Evolutionary conservation across 1,140 invertebrate species (phyloP), one percentile per base, ranked within the genome.

Genomic region (Aphaenogaster floridana): DNA sequence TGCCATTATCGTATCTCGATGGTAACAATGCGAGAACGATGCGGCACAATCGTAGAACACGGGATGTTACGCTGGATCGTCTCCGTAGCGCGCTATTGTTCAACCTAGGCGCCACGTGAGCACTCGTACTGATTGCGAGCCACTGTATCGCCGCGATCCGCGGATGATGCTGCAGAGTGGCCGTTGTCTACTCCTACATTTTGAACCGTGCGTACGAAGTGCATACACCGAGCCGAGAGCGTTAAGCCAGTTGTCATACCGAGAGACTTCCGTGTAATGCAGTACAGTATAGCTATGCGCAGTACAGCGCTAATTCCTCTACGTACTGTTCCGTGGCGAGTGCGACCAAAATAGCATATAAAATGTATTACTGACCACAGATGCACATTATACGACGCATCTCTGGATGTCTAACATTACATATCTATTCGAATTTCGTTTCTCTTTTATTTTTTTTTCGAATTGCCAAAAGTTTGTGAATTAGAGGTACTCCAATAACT

Each of bases 71-170:
- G 21, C 48, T 17, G 59, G 52, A 66, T 72, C 84, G 72, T 71
- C 79, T 89, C 79, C 61, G 59, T 66, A 74, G 34, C 50, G 48
- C 64, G 48, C 64, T 17, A 90, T 90, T 89, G 86, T 90, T 90
- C 69, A 13, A 57, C 64, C n/a, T 36, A 50, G 42, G 17, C 45
- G 34, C 45, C 71, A 45, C 71, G 72, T 68, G 88, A 79, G 76
- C 68, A 86, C 81, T 89, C 83, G 57, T 69, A 81, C 63, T 39
- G 54, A 71, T 88, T 64, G 57, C 61, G 52, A 76, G 74, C 63
- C 68, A 86, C 83, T 69, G 74, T 80, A 57, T 42, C 64, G 52
- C 48, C 48, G n/a, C 17, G 45, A 68, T 34, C 28, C 50, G 52
- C 50, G 42, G 68, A 50, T 74, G 80, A 84, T 61, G 54, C 28